Conservation (phyloP, 2,797 vertebrate species). For the Karalla daura region DNA sequence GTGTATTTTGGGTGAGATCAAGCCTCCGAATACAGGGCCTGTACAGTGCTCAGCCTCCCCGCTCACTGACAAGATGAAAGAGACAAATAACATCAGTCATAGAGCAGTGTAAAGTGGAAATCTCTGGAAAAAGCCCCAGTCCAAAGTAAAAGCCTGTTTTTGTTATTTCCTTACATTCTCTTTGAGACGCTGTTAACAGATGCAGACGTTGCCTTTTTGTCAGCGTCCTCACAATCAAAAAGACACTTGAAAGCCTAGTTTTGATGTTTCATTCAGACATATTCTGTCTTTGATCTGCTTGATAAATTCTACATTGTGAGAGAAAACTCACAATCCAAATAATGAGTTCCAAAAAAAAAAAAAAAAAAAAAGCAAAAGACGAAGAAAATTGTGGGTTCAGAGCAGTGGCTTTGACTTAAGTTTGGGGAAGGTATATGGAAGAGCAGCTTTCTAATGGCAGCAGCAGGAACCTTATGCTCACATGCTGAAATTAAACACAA, state of each 20-base stretch:
- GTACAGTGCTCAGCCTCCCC: slow-evolving; percentile 57
- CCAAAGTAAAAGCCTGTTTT: slow-evolving; percentile 56
- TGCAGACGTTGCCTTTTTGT: slow-evolving; percentile 51
- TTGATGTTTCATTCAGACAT: slow-evolving; percentile 71
- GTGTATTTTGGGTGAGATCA: slow-evolving; percentile 71
- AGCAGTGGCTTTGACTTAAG: slow-evolving; percentile 47
- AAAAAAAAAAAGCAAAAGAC: too few relatives aligned
- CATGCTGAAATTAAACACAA: slow-evolving; percentile 25
- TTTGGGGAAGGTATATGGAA: slow-evolving; percentile 9
- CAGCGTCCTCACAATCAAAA: slow-evolving; percentile 53
- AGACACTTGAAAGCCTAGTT: slow-evolving; percentile 62
- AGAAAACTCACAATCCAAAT: slow-evolving; percentile 63
- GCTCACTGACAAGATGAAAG: slow-evolving; percentile 77
- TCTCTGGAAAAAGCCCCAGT: slow-evolving; percentile 54
- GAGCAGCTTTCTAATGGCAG: slow-evolving; percentile 26
- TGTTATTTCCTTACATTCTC: slow-evolving; percentile 64
- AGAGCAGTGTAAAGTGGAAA: slow-evolving; percentile 78
- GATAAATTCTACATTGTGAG: slow-evolving; percentile 59
- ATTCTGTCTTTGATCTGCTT: slow-evolving; percentile 68
- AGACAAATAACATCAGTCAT: slow-evolving; percentile 75
- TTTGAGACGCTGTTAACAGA: slow-evolving; percentile 63
- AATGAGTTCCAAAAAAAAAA: slow-evolving; percentile 33
- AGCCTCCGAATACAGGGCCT: slow-evolving; percentile 57
- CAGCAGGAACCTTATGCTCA: slow-evolving; percentile 13
- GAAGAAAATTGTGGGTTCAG: slow-evolving; percentile 20